Conservation (phyloP, 1,140 invertebrate species). For the Brachionus rotundiformis region DNA sequence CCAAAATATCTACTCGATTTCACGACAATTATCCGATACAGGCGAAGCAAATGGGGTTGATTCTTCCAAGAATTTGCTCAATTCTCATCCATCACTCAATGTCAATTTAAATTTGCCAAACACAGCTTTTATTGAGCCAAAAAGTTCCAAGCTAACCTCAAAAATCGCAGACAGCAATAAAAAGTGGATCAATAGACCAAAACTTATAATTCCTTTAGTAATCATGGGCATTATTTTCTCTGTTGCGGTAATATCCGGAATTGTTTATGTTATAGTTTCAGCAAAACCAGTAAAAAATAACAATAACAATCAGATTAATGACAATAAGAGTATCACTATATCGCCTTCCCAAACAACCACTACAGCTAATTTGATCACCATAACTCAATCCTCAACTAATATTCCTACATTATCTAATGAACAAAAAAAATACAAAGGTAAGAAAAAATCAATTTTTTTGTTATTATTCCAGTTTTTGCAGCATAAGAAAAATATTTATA, state of each 20-base stretch:
- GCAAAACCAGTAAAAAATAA: background rate
- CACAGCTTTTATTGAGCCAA: conserved; percentile 5
- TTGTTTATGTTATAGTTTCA: conserved; percentile 22
- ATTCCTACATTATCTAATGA: no score
- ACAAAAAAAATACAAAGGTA: no score
- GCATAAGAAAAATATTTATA: no score
- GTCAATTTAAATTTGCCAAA: conserved; percentile 30
- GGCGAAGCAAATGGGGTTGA: background rate
- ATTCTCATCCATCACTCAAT: background rate
- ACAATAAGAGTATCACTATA: no score
- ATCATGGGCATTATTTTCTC: background rate
- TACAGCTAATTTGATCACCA: no score
- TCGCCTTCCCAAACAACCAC: no score
- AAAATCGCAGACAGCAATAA: conserved; percentile 10
- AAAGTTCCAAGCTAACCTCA: background rate
- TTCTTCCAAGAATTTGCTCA: conserved; percentile 29
- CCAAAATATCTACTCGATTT: conserved; percentile 1
- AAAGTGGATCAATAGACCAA: conserved; percentile 38
- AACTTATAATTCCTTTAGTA: conserved; percentile 23
- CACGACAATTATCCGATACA: background rate
- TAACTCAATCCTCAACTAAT: no score
- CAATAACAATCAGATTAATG: no score
- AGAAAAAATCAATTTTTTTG: no score
- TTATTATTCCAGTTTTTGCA: no score
- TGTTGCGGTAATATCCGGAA: background rate